A percentile compares a stretch with the other conserved stretches of the same genome.
Conservation (phyloP, 2,113 vertebrate genomes). For the Gymnogyps californianus region DNA sequence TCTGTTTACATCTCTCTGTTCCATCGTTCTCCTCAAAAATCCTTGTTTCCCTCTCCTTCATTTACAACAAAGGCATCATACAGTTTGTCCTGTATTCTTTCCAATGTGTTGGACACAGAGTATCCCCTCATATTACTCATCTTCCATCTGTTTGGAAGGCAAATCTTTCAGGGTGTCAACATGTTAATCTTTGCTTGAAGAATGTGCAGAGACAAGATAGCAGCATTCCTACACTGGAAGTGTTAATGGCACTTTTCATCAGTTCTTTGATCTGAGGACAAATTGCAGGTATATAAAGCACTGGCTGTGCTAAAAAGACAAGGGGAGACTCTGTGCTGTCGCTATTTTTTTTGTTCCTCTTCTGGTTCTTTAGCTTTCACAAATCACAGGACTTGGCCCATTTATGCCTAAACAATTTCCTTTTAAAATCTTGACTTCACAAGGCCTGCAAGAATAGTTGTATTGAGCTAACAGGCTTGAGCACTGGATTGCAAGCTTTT, state of each 20-base stretch:
- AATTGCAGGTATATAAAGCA: slow-evolving; percentile 4
- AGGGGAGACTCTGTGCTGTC: background rate
- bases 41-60: background rate
- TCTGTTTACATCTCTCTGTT: background rate
- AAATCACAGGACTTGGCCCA: background rate
- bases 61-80: background rate
- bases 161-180: background rate
- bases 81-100: background rate
- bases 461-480: background rate
- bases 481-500: background rate
- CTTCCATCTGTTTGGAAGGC: background rate
- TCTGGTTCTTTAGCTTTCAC: background rate
- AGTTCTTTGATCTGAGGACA: slow-evolving; percentile 15
- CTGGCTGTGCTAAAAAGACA: background rate
- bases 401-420: background rate
- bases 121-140: background rate
- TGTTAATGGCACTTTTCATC: background rate
- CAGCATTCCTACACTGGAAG: background rate
- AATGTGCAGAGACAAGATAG: background rate
- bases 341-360: background rate
- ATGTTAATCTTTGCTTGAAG: background rate
- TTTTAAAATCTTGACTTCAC: background rate
- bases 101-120: background rate
- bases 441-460: background rate
- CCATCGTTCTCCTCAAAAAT: background rate